These are phyloP conservation scores for Lethenteron reissneri DNA, from an alignment of 2,113 vertebrate species.

Conservation along the genomic window DNA sequence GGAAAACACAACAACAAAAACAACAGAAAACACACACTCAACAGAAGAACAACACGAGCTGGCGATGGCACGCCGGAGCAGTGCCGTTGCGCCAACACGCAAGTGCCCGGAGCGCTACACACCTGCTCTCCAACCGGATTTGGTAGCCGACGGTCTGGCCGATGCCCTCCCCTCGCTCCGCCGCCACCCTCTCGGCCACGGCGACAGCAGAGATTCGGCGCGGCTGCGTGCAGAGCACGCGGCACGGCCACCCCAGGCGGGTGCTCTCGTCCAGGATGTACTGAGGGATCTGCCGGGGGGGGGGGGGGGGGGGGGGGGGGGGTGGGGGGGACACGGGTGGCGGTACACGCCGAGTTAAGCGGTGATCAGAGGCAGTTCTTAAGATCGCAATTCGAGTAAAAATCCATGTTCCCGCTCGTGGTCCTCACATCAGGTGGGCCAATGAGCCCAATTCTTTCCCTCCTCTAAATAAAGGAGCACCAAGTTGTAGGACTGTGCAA, in stretches of 20 bases:
- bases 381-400: slow-evolving; percentile 3
- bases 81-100: too few species aligned
- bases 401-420: not conserved
- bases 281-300: slow-evolving; percentile 58
- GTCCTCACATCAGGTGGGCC: not conserved
- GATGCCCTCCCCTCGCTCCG: slow-evolving; percentile 60
- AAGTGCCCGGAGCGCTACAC: slow-evolving; percentile 7
- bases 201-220: slow-evolving; percentile 58
- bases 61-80: too few species aligned
- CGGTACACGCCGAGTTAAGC: not conserved
- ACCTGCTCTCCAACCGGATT: slow-evolving; percentile 86
- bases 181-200: slow-evolving; percentile 75
- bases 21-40: too few species aligned
- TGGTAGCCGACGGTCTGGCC: slow-evolving; percentile 80
- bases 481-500: slow-evolving; percentile 10
- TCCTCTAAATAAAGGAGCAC: not conserved
- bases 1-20: too few species aligned
- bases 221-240: slow-evolving; percentile 85
- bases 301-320: not conserved
- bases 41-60: too few species aligned
- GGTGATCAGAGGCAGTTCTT: not conserved
- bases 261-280: slow-evolving; percentile 68
- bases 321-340: not conserved
- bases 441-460: not conserved
- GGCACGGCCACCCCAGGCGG: slow-evolving; percentile 39